Conservation (phyloP, 1,140 invertebrate species). For the Bombus confusus region DNA sequence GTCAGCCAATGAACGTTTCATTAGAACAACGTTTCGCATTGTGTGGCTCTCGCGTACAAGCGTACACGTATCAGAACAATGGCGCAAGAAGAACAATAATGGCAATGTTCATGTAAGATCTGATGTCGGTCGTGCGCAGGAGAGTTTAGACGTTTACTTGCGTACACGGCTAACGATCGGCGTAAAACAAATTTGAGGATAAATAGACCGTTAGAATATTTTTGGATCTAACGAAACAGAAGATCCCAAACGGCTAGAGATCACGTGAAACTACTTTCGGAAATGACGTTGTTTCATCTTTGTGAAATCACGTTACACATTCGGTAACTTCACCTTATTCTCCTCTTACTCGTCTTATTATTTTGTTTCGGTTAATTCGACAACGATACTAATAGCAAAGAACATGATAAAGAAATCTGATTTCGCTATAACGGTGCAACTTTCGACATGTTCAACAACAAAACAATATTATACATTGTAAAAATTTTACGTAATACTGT, state of each 20-base stretch:
- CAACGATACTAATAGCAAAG: too few species aligned
- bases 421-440: not conserved
- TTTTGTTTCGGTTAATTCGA: not conserved
- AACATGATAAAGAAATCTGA: not conserved
- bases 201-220: constrained; percentile 36
- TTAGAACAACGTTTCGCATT: not conserved
- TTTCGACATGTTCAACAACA: not conserved
- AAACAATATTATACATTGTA: not conserved
- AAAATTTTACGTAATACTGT: too few species aligned
- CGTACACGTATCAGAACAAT: constrained; percentile 7
- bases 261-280: constrained; percentile 26
- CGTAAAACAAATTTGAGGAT: constrained; percentile 32
- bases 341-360: not conserved
- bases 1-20: not conserved
- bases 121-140: not conserved
- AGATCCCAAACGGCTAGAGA: not conserved
- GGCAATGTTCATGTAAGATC: constrained; percentile 16
- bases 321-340: too few species aligned
- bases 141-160: constrained; percentile 15
- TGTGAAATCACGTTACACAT: not conserved
- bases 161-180: constrained; percentile 9
- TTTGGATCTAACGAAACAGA: constrained; percentile 26
- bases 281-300: constrained; percentile 3
- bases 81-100: not conserved
- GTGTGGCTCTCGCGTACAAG: too few species aligned